Evolutionary conservation across 92 coral and sea anemone species (phyloP).

Genomic region (Bergia sp.): DNA sequence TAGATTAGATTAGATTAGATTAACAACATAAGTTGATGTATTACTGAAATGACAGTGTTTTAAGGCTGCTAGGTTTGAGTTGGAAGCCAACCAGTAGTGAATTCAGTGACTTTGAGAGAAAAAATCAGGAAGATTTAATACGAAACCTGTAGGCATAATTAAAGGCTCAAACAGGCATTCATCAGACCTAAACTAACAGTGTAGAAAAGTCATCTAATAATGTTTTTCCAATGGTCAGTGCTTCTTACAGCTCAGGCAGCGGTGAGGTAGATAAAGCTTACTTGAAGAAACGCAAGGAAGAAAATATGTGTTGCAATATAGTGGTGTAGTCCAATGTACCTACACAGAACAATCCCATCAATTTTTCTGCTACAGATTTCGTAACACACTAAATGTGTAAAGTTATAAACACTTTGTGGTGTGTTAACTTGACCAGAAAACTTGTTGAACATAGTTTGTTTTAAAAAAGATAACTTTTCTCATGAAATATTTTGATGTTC

Average conservation of each 20-base stretch:
- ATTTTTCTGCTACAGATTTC: background rate
- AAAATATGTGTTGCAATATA: background rate
- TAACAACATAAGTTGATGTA: background rate
- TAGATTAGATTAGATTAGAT: background rate
- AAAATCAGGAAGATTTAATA: background rate
- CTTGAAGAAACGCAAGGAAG: background rate
- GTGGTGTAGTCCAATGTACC: background rate
- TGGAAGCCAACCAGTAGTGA: slow-evolving; percentile 8
- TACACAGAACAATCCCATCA: background rate
- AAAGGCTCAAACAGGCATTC: slow-evolving; percentile 17
- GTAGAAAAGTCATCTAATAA: background rate
- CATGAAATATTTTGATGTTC: background rate
- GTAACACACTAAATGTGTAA: too few relatives aligned
- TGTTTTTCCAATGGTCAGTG: background rate
- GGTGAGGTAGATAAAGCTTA: background rate
- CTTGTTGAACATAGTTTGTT: too few relatives aligned
- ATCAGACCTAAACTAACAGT: background rate
- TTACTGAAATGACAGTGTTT: slow-evolving; percentile 16
- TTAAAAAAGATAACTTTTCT: background rate
- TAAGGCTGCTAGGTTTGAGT: slow-evolving; percentile 36
- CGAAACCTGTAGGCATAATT: background rate
- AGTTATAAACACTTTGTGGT: too few relatives aligned
- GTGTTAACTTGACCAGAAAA: too few relatives aligned
- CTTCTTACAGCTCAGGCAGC: background rate
- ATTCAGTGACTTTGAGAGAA: background rate